Base-by-base conservation (phyloP, 2,113 vertebrate genomes). In the Tyto alba region DNA sequence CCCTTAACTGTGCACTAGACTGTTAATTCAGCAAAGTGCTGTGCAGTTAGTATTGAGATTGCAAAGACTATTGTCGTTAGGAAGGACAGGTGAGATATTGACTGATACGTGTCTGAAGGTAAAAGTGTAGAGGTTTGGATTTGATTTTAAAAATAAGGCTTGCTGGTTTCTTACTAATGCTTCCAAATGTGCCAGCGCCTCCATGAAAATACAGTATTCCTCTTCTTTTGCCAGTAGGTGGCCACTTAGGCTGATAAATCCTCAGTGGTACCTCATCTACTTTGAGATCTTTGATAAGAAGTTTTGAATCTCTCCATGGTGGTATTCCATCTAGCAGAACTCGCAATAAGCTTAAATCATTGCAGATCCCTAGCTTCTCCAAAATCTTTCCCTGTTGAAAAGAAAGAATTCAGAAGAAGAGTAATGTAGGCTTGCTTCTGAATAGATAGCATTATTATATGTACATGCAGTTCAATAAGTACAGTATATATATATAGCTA, bases 131-230 rank as follows among this genome's bases (percentile, higher is more conserved):
- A 71, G 13, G 13, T 81, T 92, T 81, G 47, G 27, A 55, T 78
- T 91, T 67, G 56, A 87, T 63, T 81, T 90, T 55, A 60, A 87
- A 89, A 85, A 69, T 26, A 85, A 95, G 95, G 73, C 62, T 67
- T 90, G 47, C 25, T 23, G 41, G 11, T 95, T 80, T 74, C 97
- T 98, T 98, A 99, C 98, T 97, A 66, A 98, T 97, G 82, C 97
- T 98, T 25, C 98, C 98, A 23, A 97, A 41, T 9, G 98, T 82
- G 92, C 97, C 96, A 18, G 97, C 98, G 13, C 98, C 98, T 88
- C 98, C 98, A 3, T 99, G 98, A 96, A 98, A 98, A 90, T 97
- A 99, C 4, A 99, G 62, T 27, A 99, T 91, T 48, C 98, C 98
- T 97, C 93, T 96, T 80, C 96, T 96, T 89, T 91, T 95, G 32